phyloP scores from a whole-genome alignment of 2,113 vertebrate genomes.

The Rhegmatorhina hoffmannsi region DNA sequence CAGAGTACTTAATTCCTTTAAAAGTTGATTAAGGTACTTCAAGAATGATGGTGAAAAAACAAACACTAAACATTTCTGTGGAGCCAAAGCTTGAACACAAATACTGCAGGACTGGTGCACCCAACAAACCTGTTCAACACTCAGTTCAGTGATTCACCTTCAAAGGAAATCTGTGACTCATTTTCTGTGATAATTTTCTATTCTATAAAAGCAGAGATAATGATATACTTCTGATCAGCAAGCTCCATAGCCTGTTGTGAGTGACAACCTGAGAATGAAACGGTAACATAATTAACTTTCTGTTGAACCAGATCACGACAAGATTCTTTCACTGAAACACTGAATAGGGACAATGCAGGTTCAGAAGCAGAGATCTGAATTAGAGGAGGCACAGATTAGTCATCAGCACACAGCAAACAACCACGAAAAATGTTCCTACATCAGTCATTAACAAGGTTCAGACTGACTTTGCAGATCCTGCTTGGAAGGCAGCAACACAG shows the following conservation, averaged over 20 bases:
- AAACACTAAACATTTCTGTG: background rate
- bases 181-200: background rate
- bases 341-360: background rate
- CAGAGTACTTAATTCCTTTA: background rate
- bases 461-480: background rate
- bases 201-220: constrained; percentile 18
- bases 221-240: background rate
- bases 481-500: background rate
- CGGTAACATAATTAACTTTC: constrained; percentile 5
- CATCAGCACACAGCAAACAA: background rate
- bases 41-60: background rate
- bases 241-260: background rate
- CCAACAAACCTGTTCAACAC: background rate
- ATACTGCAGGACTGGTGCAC: background rate
- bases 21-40: background rate
- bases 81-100: background rate
- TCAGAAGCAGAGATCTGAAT: constrained; percentile 19
- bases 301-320: background rate
- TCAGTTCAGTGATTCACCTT: background rate
- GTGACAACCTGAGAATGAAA: constrained; percentile 9
- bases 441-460: background rate
- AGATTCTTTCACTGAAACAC: background rate
- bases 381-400: background rate
- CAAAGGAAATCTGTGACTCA: constrained; percentile 29
- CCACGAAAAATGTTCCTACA: background rate